A percentile compares a stretch with the other conserved stretches of the same genome.
phyloP scores from a whole-genome alignment of 1,140 invertebrate species.

The Penaeus indicus region DNA sequence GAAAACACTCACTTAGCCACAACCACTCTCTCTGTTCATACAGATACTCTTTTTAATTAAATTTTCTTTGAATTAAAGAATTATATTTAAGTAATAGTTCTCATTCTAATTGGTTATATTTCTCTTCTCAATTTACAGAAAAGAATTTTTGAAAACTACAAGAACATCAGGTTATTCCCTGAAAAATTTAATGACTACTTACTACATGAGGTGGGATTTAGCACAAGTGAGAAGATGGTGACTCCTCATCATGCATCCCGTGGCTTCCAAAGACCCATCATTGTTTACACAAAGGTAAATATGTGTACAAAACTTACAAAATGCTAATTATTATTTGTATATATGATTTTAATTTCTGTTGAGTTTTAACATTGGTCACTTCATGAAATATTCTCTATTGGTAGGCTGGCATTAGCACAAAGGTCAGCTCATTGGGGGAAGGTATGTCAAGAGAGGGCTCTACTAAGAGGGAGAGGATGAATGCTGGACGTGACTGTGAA shows the following conservation, averaged over 20 bases:
- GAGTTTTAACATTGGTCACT: neutral
- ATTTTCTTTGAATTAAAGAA: too few species aligned
- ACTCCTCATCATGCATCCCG: slow-evolving; percentile 87
- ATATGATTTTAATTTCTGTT: neutral
- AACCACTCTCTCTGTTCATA: too few species aligned
- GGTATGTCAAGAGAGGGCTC: too few species aligned
- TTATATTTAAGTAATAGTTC: too few species aligned
- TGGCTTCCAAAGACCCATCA: slow-evolving; percentile 90
- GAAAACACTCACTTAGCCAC: too few species aligned
- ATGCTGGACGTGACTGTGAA: too few species aligned
- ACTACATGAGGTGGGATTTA: slow-evolving; percentile 93
- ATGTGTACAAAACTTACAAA: neutral
- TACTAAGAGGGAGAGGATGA: too few species aligned
- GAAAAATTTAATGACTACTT: slow-evolving; percentile 92
- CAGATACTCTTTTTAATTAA: too few species aligned
- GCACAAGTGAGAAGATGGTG: slow-evolving; percentile 86
- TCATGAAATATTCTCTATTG: too few species aligned
- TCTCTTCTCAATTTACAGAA: slow-evolving; percentile 77
- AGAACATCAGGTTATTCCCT: slow-evolving; percentile 87
- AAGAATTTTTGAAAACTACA: slow-evolving; percentile 87
- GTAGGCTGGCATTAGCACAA: too few species aligned
- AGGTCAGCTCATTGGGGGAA: too few species aligned
- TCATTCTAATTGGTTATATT: neutral
- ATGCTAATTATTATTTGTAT: neutral
- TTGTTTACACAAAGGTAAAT: slow-evolving; percentile 82